Conservation (phyloP, 2,888 invertebrate genomes). For the Macropis europaea region DNA sequence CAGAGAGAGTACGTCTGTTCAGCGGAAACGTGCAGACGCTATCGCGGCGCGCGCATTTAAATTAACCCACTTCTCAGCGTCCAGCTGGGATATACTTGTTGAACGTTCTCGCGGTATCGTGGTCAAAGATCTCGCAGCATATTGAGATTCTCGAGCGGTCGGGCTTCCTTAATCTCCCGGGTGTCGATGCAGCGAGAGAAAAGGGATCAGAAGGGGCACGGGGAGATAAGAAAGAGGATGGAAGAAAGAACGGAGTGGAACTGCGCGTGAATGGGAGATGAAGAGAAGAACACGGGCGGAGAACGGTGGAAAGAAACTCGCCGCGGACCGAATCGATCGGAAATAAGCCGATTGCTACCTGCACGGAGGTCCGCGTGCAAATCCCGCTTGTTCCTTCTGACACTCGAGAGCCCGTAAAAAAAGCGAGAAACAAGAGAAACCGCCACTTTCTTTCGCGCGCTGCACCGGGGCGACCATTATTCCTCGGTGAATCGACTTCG, state of each 20-base stretch:
- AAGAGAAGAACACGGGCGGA: constrained; percentile 22
- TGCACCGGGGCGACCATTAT: constrained; percentile 29
- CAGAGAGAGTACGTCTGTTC: background rate
- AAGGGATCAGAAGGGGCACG: background rate
- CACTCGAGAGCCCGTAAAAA: constrained; percentile 51
- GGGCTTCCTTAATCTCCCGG: constrained; percentile 48
- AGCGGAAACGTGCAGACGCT: background rate
- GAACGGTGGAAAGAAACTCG: constrained; percentile 28
- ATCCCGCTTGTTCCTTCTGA: constrained; percentile 61
- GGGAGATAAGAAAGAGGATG: background rate
- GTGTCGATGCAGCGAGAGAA: constrained; percentile 21
- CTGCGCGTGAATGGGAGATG: constrained; percentile 39
- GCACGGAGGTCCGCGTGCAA: constrained; percentile 67
- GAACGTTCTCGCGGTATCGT: constrained; percentile 11
- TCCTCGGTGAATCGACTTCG: constrained; percentile 36
- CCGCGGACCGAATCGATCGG: constrained; percentile 67
- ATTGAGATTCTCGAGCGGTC: constrained; percentile 21
- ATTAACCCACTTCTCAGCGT: constrained; percentile 35
- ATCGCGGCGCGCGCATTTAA: constrained; percentile 22
- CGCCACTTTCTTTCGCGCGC: constrained; percentile 44
- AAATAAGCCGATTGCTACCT: constrained; percentile 68
- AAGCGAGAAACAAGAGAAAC: constrained; percentile 44
- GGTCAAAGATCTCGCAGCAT: constrained; percentile 22
- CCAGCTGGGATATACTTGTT: constrained; percentile 26
- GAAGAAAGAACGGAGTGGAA: constrained; percentile 10